These are phyloP conservation scores for Boleophthalmus pectinirostris DNA, from an alignment of 2,113 vertebrate genomes.

Conservation along the genomic window DNA sequence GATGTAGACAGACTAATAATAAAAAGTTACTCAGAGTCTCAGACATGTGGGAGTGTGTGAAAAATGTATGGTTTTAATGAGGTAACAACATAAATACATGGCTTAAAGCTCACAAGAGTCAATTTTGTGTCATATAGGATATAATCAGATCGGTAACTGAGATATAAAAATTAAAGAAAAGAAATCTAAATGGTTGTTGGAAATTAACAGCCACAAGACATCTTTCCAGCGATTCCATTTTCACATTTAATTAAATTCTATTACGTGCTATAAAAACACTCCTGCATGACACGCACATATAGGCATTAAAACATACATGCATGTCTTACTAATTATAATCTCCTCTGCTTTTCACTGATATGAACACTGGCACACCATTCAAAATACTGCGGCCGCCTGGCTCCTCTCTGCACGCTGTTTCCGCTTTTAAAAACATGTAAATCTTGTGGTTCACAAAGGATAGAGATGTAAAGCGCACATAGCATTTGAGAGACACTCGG, in stretches of 20 bases:
- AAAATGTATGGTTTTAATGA: too few relatives aligned
- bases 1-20: too few relatives aligned
- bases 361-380: conserved; percentile 5
- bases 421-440: conserved; percentile 5
- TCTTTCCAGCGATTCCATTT: too few relatives aligned
- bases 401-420: conserved; percentile 1
- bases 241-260: neutral
- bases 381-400: neutral
- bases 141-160: too few relatives aligned
- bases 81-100: too few relatives aligned
- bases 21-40: too few relatives aligned
- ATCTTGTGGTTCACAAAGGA: conserved; percentile 21
- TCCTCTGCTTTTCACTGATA: conserved; percentile 3
- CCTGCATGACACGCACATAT: neutral
- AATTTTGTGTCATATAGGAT: neutral
- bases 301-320: neutral
- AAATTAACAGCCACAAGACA: too few relatives aligned
- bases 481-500: conserved; percentile 24
- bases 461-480: conserved; percentile 13
- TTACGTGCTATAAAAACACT: neutral
- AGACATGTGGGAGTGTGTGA: too few relatives aligned
- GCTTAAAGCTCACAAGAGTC: too few relatives aligned
- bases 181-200: too few relatives aligned
- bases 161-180: too few relatives aligned
- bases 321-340: conserved; percentile 2